Evolutionary conservation across 2,888 invertebrate genomes (phyloP).

Genomic region (Drosophila koepferae): DNA sequence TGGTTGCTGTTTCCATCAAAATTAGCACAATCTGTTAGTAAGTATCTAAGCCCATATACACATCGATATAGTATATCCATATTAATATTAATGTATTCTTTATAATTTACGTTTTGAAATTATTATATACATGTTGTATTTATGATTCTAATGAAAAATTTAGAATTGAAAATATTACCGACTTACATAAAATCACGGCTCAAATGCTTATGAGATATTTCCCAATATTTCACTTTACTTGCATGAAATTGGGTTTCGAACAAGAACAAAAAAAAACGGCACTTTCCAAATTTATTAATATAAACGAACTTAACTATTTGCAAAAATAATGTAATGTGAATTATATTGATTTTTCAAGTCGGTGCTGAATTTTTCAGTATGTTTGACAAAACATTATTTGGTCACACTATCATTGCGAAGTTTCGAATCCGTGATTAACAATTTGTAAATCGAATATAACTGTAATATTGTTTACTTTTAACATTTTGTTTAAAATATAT

Average conservation of each 20-base stretch:
- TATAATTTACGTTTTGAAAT: neutral
- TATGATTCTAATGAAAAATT: neutral
- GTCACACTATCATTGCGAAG: conserved; percentile 33
- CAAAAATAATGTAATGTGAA: conserved; percentile 33
- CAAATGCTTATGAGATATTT: conserved; percentile 6
- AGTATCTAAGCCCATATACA: neutral
- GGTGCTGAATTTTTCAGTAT: conserved; percentile 3
- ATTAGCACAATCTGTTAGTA: neutral
- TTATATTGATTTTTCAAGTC: conserved; percentile 55
- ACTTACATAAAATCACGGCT: conserved; percentile 11
- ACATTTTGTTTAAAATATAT: neutral
- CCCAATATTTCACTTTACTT: neutral
- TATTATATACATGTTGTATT: neutral
- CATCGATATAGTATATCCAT: too few relatives aligned
- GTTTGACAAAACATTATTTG: conserved; percentile 5
- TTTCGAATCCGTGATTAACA: neutral
- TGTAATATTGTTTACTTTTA: neutral
- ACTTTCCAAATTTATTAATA: conserved; percentile 4
- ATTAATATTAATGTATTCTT: neutral
- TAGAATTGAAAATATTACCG: neutral
- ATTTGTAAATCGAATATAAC: neutral
- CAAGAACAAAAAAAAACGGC: neutral
- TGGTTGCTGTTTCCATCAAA: neutral
- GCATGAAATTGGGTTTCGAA: neutral
- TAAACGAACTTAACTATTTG: conserved; percentile 25